Evolutionary conservation across 2,113 vertebrate species (phyloP).

Genomic region (Chionomys nivalis): DNA sequence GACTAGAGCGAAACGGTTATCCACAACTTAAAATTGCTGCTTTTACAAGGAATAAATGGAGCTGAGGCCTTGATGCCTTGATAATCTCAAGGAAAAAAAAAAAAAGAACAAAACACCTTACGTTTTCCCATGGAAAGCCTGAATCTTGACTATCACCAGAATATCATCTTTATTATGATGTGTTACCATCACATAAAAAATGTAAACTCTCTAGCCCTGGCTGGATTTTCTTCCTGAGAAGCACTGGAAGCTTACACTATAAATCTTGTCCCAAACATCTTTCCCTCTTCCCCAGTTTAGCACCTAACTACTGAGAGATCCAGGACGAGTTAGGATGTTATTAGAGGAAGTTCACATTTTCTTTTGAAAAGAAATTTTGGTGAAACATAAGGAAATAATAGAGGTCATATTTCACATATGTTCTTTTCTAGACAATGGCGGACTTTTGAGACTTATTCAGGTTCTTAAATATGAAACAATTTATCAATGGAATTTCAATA

Average conservation of each 20-base stretch:
- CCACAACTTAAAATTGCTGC: neutral
- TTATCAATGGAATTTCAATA: conserved; percentile 11
- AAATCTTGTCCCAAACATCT: conserved; percentile 64
- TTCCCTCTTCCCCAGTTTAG: conserved; percentile 48
- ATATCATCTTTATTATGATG: conserved; percentile 44
- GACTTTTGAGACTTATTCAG: neutral
- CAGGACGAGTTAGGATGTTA: neutral
- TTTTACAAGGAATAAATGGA: conserved; percentile 68
- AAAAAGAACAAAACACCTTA: neutral
- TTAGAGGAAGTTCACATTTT: conserved; percentile 37
- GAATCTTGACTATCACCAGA: conserved; percentile 28
- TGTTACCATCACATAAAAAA: conserved; percentile 32
- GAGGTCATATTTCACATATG: conserved; percentile 4
- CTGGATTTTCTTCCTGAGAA: conserved; percentile 44
- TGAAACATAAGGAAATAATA: conserved; percentile 55
- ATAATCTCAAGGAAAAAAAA: neutral
- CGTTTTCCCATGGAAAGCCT: neutral
- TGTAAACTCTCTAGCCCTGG: neutral
- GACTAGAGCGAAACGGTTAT: neutral
- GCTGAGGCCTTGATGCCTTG: neutral
- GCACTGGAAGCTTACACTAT: conserved; percentile 1
- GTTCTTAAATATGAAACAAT: conserved; percentile 47
- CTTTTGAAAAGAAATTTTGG: neutral
- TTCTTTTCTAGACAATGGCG: conserved; percentile 20
- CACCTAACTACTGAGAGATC: conserved; percentile 30